Base-by-base conservation (phyloP, 2,888 invertebrate species). In the Ormyrus thymus region DNA sequence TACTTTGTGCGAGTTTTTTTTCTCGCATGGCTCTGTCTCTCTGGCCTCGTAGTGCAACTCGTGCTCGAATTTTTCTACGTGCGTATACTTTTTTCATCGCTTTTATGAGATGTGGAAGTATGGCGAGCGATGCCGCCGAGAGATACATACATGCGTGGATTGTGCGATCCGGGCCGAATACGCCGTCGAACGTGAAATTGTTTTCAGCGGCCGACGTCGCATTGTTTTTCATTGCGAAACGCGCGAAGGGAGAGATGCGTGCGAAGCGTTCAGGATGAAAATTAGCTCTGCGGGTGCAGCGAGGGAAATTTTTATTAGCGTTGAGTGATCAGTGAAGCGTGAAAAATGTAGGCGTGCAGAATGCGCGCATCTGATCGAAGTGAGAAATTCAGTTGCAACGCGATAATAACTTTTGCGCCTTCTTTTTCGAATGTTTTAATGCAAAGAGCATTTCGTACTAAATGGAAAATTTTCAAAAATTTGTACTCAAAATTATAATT, bases 151-250 rank as follows among this genome's bases (percentile, higher is more conserved):
- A 59, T 7, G 55, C 50, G 48, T n/a, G 55, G 15, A 46, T 72
- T 69, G 69, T 13, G 55, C 46, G 8, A 29, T 9, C 13, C n/a
- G 29, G 50, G 13, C 9, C 9, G 13, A 11, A 65, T 48, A 6
- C 6, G 46, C 46, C 45, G 77, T 58, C 58, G n/a, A 8, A 61
- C 55, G 55, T 72, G n/a, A 78, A 78, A 73, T 78, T 73, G 73
- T 50, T 68, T 45, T 56, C 64, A 51, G 64, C 9, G 59, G 4
- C 7, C 13, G 55, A 29, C 29, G 29, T 29, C 6, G 56, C 50
- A 58, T 45, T n/a, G 53, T 13, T 29, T 29, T 29, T n/a, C n/a
- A n/a, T n/a, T 13, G 59, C 13, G 51, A 29, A 11, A 15, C n/a
- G 62, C 43, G 73, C 66, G 10, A 72, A 9, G 51, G 29, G 48